Conservation (phyloP, 2,888 invertebrate genomes). For the Andrena fulva region DNA sequence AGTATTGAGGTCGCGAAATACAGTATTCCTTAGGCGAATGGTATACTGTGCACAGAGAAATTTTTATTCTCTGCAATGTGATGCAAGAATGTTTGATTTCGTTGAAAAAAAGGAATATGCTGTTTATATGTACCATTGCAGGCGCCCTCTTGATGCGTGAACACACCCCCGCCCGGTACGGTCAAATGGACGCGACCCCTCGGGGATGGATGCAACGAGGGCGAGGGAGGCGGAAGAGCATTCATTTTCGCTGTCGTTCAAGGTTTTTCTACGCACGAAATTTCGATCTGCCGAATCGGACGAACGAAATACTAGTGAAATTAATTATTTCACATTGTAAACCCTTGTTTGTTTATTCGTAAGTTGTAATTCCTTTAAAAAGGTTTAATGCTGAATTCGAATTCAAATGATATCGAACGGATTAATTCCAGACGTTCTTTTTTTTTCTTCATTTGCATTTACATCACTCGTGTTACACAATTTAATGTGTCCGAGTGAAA, state of each 20-base stretch:
- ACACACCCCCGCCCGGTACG: not conserved
- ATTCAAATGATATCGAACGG: not conserved
- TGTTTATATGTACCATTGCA: not conserved
- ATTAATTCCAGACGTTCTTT: not conserved
- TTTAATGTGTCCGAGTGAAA: not conserved
- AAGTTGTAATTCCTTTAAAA: not conserved
- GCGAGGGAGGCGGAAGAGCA: conserved; percentile 35
- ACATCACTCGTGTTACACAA: not conserved
- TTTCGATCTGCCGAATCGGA: not conserved
- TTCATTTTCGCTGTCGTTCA: conserved; percentile 21
- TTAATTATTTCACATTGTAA: not conserved
- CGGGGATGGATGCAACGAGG: conserved; percentile 27
- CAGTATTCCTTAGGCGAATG: not conserved
- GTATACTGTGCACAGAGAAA: not conserved
- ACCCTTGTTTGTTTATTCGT: not conserved
- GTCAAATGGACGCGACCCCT: conserved; percentile 20
- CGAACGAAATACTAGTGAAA: not conserved
- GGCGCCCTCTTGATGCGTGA: conserved; percentile 16
- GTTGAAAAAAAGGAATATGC: not conserved
- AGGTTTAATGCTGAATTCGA: not conserved
- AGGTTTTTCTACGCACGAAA: not conserved
- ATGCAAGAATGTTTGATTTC: not conserved
- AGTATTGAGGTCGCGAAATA: conserved; percentile 8
- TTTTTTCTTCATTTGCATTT: not conserved
- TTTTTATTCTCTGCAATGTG: not conserved